Conservation (phyloP, 2,888 invertebrate genomes). For the Danaus chrysippus region DNA sequence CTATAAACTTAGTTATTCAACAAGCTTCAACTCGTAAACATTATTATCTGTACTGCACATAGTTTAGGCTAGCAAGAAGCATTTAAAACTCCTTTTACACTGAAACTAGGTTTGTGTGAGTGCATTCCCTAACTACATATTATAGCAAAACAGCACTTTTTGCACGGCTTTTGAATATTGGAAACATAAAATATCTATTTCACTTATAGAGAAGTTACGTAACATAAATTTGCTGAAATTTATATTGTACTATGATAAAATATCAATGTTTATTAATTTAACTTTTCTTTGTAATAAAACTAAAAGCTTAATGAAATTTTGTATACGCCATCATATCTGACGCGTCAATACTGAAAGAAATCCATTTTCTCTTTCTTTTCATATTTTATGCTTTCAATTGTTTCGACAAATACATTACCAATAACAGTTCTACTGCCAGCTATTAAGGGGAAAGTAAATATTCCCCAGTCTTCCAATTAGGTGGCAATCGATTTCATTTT, state of each 20-base stretch:
- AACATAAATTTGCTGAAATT: too few species aligned
- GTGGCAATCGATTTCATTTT: conserved; percentile 32
- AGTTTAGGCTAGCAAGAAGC: conserved; percentile 34
- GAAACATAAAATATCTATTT: too few species aligned
- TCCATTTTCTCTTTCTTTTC: conserved; percentile 3
- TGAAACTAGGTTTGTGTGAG: conserved; percentile 30
- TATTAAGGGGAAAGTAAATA: conserved; percentile 30
- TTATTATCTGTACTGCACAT: conserved; percentile 42
- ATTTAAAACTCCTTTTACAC: conserved; percentile 36
- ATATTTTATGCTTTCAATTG: conserved; percentile 20
- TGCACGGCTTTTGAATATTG: not conserved
- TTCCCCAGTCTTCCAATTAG: conserved; percentile 33
- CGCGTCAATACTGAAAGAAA: not conserved
- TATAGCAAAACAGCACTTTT: conserved; percentile 12
- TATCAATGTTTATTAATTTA: too few species aligned
- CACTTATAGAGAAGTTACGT: too few species aligned
- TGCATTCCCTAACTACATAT: conserved; percentile 30
- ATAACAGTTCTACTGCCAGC: conserved; percentile 18
- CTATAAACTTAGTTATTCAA: conserved; percentile 39
- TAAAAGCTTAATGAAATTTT: not conserved
- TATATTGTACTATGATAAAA: too few species aligned
- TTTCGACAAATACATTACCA: conserved; percentile 22
- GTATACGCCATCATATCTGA: not conserved
- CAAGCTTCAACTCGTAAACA: conserved; percentile 39
- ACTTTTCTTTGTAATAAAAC: too few species aligned